Conservation (phyloP, 2,797 vertebrate species). For the Chaunax sp. region DNA sequence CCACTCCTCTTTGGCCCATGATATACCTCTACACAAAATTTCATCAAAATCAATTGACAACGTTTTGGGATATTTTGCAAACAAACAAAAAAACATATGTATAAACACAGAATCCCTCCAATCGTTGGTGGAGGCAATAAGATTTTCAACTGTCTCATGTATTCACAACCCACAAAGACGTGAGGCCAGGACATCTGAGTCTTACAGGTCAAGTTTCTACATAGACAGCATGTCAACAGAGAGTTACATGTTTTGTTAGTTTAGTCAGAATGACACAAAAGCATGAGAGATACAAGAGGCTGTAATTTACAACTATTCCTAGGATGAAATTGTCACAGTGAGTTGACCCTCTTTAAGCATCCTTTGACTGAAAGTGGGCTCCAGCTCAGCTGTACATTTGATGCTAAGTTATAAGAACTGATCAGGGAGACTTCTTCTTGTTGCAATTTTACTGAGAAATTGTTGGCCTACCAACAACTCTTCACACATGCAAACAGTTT, state of each 20-base stretch:
- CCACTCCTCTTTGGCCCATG: too few relatives aligned
- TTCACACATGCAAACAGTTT: not conserved
- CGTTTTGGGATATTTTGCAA: not conserved
- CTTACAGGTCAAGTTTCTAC: slow-evolving; percentile 19
- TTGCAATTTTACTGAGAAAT: slow-evolving; percentile 12
- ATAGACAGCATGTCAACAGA: slow-evolving; percentile 42
- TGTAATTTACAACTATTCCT: slow-evolving; percentile 21
- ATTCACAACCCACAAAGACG: not conserved
- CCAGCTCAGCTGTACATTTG: not conserved
- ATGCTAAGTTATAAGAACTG: slow-evolving; percentile 5
- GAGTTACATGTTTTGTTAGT: slow-evolving; percentile 1
- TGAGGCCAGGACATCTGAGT: not conserved
- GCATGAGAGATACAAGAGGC: slow-evolving; percentile 15
- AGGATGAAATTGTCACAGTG: slow-evolving; percentile 17
- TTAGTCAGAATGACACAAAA: slow-evolving; percentile 30
- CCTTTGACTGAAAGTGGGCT: slow-evolving; percentile 11
- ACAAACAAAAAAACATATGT: not conserved
- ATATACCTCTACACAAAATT: too few relatives aligned
- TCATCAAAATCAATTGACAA: too few relatives aligned
- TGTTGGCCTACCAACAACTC: not conserved
- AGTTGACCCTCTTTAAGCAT: slow-evolving; percentile 18
- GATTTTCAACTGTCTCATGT: slow-evolving; percentile 8
- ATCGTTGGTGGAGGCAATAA: too few relatives aligned
- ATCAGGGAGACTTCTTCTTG: slow-evolving; percentile 11
- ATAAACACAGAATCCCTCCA: not conserved